phyloP scores from a whole-genome alignment of 2,797 vertebrate genomes.

The Nannoperca australis region DNA sequence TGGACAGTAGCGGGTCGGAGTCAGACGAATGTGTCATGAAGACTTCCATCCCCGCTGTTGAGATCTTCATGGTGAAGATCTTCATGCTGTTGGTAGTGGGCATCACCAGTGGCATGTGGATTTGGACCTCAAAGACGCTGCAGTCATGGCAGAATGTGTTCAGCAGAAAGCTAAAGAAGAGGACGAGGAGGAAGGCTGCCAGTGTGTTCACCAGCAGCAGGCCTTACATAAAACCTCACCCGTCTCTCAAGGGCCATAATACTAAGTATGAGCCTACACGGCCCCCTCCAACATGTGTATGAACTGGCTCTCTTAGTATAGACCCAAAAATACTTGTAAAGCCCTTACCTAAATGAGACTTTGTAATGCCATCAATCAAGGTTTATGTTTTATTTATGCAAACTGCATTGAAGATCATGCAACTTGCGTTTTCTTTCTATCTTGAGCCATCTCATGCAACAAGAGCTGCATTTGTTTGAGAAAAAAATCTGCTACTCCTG shows the following conservation, averaged over 20 bases:
- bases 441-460: slow-evolving; percentile 68
- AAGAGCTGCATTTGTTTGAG: slow-evolving; percentile 74
- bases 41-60: slow-evolving; percentile 93
- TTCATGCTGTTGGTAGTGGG: slow-evolving; percentile 98
- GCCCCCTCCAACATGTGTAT: slow-evolving; percentile 93
- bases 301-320: slow-evolving; percentile 69
- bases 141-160: slow-evolving; percentile 98
- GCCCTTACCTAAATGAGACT: slow-evolving; percentile 70
- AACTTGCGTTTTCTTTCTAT: slow-evolving; percentile 55
- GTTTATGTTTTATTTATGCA: slow-evolving; percentile 83
- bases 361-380: slow-evolving; percentile 60
- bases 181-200: slow-evolving; percentile 91
- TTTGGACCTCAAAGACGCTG: slow-evolving; percentile 98
- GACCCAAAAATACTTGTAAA: slow-evolving; percentile 62
- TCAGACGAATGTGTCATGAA: slow-evolving; percentile 91
- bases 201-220: slow-evolving; percentile 90
- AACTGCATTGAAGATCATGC: slow-evolving; percentile 73
- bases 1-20: slow-evolving; percentile 76
- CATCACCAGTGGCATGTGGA: slow-evolving; percentile 98
- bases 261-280: slow-evolving; percentile 91
- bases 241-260: slow-evolving; percentile 89
- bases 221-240: slow-evolving; percentile 94
- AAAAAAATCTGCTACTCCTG: slow-evolving; percentile 64
- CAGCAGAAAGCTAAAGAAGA: slow-evolving; percentile 91
- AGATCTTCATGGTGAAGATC: slow-evolving; percentile 98